phyloP scores from a whole-genome alignment of 2,888 invertebrate genomes.

The Chaitophorus viminalis region DNA sequence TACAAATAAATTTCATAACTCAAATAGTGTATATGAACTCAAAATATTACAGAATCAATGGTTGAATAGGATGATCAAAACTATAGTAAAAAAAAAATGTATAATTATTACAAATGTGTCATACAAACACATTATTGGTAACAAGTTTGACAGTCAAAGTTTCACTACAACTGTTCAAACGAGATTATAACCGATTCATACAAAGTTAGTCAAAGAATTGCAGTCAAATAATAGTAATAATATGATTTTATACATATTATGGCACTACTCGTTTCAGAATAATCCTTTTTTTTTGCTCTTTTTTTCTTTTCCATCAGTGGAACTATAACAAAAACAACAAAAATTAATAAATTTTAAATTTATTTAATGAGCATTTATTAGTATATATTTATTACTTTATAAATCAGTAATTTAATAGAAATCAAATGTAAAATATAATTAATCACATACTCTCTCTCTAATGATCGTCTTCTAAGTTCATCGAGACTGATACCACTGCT shows the following conservation, averaged over 20 bases:
- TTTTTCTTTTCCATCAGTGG: slow-evolving; percentile 87
- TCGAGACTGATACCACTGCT: slow-evolving; percentile 88
- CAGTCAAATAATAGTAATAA: slow-evolving; percentile 35
- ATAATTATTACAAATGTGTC: slow-evolving; percentile 41
- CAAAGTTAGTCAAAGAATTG: slow-evolving; percentile 45
- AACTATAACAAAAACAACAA: slow-evolving; percentile 74
- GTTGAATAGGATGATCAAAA: slow-evolving; percentile 15
- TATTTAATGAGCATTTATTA: too few relatives aligned
- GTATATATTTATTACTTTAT: not conserved
- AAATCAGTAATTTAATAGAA: not conserved
- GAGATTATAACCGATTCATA: slow-evolving; percentile 43
- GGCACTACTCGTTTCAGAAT: slow-evolving; percentile 69
- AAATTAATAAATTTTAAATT: too few relatives aligned
- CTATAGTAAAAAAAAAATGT: slow-evolving; percentile 29
- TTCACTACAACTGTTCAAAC: slow-evolving; percentile 38
- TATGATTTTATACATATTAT: slow-evolving; percentile 53
- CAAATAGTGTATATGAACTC: not conserved
- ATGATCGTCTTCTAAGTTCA: slow-evolving; percentile 85
- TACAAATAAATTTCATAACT: slow-evolving; percentile 13
- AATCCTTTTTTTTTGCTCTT: slow-evolving; percentile 91
- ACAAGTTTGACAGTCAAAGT: slow-evolving; percentile 46
- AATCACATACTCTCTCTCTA: slow-evolving; percentile 84
- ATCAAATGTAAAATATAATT: not conserved
- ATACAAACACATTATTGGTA: slow-evolving; percentile 50
- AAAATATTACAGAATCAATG: slow-evolving; percentile 29